These are phyloP conservation scores for Camelus bactrianus DNA, from an alignment of 2,113 vertebrate genomes.

Conservation along the genomic window DNA sequence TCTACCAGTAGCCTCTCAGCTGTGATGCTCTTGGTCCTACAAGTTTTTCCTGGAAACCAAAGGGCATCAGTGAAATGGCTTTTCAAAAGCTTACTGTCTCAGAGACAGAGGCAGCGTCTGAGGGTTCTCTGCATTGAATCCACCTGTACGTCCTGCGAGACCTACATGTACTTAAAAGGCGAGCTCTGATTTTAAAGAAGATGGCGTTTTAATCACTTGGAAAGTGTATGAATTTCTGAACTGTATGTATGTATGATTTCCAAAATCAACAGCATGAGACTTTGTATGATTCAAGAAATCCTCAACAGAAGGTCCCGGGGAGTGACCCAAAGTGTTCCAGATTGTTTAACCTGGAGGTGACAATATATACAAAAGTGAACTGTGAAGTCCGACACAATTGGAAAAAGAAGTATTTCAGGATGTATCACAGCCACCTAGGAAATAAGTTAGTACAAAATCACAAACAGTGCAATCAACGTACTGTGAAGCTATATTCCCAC, in stretches of 20 bases:
- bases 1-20: not conserved
- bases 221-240: not conserved
- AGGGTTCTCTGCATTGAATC: not conserved
- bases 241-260: not conserved
- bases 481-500: not conserved
- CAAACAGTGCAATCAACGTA: not conserved
- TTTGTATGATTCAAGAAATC: slow-evolving; percentile 48
- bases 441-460: not conserved
- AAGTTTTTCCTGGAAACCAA: not conserved
- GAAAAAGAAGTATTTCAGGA: not conserved
- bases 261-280: not conserved
- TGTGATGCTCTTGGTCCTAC: not conserved
- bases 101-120: not conserved
- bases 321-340: not conserved
- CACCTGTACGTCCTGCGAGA: not conserved
- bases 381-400: not conserved
- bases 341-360: slow-evolving; percentile 51
- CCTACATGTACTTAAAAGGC: not conserved
- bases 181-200: slow-evolving; percentile 18
- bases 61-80: not conserved
- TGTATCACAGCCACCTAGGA: not conserved
- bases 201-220: not conserved
- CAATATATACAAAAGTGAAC: not conserved
- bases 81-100: not conserved
- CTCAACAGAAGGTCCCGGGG: not conserved